These are phyloP conservation scores for Drosophila subpulchrella DNA, from an alignment of 1,140 invertebrate species.

Conservation along the genomic window DNA sequence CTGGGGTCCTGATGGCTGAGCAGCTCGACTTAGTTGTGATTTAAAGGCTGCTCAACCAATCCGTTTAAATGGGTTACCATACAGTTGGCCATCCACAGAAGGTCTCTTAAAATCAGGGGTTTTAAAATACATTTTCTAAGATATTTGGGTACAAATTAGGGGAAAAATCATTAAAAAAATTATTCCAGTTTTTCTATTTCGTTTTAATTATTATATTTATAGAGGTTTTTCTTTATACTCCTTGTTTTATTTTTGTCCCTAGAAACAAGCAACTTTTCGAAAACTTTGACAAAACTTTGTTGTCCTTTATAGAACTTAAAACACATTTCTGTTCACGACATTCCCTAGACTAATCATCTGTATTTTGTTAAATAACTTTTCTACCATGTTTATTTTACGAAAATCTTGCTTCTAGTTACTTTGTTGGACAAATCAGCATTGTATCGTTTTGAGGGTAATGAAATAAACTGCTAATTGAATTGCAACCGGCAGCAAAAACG, in stretches of 20 bases:
- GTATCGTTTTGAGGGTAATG: conserved; percentile 12
- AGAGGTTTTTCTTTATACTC: no score
- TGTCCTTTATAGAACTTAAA: background rate
- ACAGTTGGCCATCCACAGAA: background rate
- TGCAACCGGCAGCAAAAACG: background rate
- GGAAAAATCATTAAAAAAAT: no score
- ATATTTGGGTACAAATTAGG: no score
- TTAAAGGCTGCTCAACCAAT: conserved; percentile 11
- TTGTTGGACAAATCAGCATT: background rate
- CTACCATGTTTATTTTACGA: background rate
- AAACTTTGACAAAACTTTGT: background rate
- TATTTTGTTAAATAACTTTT: background rate
- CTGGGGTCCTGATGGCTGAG: conserved; percentile 24
- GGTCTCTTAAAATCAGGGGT: background rate
- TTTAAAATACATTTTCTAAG: no score
- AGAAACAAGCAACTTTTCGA: background rate
- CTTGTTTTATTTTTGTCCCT: no score
- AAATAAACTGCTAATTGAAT: conserved; percentile 35
- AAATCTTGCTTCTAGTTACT: background rate
- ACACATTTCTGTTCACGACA: background rate
- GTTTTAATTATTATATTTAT: no score
- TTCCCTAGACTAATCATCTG: background rate
- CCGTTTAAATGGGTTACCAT: background rate
- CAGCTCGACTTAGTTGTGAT: conserved; percentile 32
- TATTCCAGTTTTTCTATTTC: no score